Evolutionary conservation across 2,797 vertebrate species (phyloP).

Genomic region (Argya squamiceps): DNA sequence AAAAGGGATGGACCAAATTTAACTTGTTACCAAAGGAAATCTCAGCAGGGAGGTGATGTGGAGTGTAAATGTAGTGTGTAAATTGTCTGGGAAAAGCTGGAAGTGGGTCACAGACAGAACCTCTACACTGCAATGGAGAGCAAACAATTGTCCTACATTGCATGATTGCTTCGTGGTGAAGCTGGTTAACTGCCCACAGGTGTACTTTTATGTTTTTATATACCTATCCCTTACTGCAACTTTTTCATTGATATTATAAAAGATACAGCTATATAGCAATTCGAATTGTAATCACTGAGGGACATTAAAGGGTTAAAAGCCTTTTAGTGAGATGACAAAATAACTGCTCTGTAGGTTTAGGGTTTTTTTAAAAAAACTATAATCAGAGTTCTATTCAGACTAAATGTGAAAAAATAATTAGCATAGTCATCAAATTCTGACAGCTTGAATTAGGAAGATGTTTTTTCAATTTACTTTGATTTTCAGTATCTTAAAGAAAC

Average conservation of each 20-base stretch:
- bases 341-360: background rate
- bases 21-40: background rate
- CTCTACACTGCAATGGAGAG: background rate
- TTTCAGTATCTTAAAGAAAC: constrained; percentile 21
- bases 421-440: background rate
- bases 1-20: background rate
- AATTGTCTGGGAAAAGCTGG: background rate
- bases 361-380: background rate
- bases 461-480: background rate
- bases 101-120: background rate
- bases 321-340: background rate
- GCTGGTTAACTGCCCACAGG: background rate
- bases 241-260: background rate
- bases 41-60: background rate
- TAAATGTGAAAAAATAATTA: constrained; percentile 31
- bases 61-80: background rate
- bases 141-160: background rate
- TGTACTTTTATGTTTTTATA: background rate
- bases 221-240: background rate
- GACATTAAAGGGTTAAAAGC: background rate
- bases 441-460: background rate
- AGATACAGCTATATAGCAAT: background rate
- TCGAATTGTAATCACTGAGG: background rate
- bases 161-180: background rate
- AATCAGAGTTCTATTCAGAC: constrained; percentile 6